Percentiles rank a stretch among this genome's conserved stretches.
Conservation (phyloP, 2,888 invertebrate genomes). For the Tribolium freemani region DNA sequence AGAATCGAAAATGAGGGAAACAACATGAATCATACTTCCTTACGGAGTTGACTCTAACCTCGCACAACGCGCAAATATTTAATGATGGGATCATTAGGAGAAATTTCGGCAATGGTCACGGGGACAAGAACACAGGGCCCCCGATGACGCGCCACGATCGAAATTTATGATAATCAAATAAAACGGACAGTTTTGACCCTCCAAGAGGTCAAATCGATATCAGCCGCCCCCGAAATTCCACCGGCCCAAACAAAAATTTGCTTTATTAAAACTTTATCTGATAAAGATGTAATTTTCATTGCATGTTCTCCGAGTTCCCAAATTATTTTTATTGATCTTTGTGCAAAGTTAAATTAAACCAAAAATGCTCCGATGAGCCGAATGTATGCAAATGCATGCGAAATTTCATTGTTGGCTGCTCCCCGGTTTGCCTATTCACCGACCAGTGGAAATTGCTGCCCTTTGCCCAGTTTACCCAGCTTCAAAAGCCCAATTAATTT, state of each 20-base stretch:
- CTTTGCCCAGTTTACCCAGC: no score
- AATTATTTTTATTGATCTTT: conserved; percentile 5
- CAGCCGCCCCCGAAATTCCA: not conserved
- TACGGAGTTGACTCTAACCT: conserved; percentile 53
- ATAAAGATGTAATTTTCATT: no score
- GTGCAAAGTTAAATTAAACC: conserved; percentile 10
- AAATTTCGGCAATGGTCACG: conserved; percentile 37
- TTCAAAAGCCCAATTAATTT: no score
- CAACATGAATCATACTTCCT: conserved; percentile 66
- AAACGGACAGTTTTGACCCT: conserved; percentile 21
- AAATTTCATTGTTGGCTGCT: not conserved
- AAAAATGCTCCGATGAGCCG: not conserved
- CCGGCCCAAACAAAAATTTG: not conserved
- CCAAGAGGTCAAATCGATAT: conserved; percentile 5
- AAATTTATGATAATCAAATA: conserved; percentile 27
- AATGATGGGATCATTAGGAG: conserved; percentile 59
- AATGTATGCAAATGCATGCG: not conserved
- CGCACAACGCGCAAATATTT: conserved; percentile 57
- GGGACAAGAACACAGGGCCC: conserved; percentile 32
- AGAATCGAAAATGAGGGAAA: conserved; percentile 65
- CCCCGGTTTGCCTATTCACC: not conserved
- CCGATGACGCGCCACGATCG: conserved; percentile 13
- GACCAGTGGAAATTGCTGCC: not conserved
- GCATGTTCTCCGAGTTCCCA: no score
- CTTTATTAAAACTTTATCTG: no score